Evolutionary conservation across 2,797 vertebrate species (phyloP).

Genomic region (Scarus forsteni): DNA sequence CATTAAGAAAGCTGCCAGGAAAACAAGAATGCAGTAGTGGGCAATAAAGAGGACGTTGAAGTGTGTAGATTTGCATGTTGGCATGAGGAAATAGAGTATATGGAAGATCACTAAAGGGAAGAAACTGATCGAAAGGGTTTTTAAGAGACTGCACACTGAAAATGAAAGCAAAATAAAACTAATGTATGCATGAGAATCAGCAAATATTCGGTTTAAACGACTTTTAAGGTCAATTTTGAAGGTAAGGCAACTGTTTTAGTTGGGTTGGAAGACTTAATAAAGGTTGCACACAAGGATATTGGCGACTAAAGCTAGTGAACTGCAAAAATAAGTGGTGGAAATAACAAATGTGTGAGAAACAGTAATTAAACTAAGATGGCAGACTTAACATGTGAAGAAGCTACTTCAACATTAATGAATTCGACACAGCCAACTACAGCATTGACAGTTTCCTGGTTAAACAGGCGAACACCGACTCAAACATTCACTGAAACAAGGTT

Average conservation of each 20-base stretch:
- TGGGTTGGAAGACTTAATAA: neutral
- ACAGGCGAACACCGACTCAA: neutral
- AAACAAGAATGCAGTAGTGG: neutral
- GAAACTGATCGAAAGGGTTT: neutral
- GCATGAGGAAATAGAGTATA: neutral
- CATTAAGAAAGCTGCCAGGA: neutral
- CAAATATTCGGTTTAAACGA: neutral
- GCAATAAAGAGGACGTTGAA: neutral
- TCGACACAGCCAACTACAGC: slow-evolving; percentile 1
- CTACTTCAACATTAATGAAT: neutral
- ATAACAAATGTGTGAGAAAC: neutral
- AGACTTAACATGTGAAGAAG: neutral
- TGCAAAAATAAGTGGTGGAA: no score
- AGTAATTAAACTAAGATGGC: neutral
- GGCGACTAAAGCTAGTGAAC: accelerated
- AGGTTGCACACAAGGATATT: neutral
- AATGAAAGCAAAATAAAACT: neutral
- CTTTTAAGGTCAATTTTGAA: neutral
- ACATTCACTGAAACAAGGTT: neutral
- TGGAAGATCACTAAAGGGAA: neutral
- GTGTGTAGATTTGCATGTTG: accelerated
- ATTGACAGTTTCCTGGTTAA: neutral
- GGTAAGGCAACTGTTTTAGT: neutral
- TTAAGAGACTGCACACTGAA: neutral
- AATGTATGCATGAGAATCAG: accelerated